Evolutionary conservation across 1,140 invertebrate genomes (phyloP).

Genomic region (Liolophura sinensis): DNA sequence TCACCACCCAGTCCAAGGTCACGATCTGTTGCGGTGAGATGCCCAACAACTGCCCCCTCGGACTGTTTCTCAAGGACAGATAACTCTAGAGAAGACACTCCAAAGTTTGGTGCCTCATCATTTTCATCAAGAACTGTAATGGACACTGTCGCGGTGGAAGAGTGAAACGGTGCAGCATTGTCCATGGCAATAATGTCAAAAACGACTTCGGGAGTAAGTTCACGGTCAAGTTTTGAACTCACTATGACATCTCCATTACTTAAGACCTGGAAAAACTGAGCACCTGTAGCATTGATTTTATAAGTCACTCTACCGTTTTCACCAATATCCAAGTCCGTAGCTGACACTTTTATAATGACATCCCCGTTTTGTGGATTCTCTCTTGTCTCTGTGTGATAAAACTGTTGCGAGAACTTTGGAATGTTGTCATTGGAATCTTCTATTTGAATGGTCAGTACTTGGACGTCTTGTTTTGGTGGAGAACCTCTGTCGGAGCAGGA

Average conservation of each 20-base stretch:
- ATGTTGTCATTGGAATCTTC: slow-evolving; percentile 19
- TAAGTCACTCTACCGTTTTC: slow-evolving; percentile 62
- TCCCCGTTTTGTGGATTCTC: neutral
- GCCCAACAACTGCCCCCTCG: slow-evolving; percentile 22
- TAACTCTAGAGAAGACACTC: too few relatives aligned
- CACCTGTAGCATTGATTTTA: slow-evolving; percentile 79
- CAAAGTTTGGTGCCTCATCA: too few relatives aligned
- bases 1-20: slow-evolving; percentile 36
- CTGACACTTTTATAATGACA: slow-evolving; percentile 26
- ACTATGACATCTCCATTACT: too few relatives aligned
- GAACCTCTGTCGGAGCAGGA: neutral
- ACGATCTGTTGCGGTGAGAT: slow-evolving; percentile 43
- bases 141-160: too few relatives aligned
- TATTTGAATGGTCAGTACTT: neutral
- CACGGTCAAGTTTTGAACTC: too few relatives aligned
- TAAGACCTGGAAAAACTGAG: slow-evolving; percentile 77
- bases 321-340: slow-evolving; percentile 39
- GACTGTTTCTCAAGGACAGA: slow-evolving; percentile 31
- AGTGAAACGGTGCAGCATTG: too few relatives aligned
- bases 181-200: too few relatives aligned
- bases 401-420: slow-evolving; percentile 12
- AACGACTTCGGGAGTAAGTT: too few relatives aligned
- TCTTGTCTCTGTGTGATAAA: neutral
- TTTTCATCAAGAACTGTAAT: too few relatives aligned
- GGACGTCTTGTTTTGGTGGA: neutral